Evolutionary conservation across 2,797 vertebrate species (phyloP).

Genomic region (Falco biarmicus): DNA sequence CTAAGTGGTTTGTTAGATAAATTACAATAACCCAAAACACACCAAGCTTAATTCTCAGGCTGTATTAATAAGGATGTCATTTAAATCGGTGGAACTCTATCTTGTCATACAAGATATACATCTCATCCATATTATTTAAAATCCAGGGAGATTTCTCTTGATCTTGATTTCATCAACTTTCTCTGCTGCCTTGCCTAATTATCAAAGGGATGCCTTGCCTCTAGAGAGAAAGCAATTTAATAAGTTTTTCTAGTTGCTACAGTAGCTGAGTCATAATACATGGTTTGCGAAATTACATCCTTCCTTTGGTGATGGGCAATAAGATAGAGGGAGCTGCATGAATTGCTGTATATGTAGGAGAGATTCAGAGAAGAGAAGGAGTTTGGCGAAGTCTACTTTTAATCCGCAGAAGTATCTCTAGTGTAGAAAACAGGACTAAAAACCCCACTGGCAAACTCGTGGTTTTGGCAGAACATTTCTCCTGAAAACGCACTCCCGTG

Average conservation of each 20-base stretch:
- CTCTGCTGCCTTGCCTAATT: not conserved
- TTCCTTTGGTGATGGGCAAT: conserved; percentile 31
- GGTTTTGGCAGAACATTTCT: conserved; percentile 41
- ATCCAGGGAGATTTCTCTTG: not conserved
- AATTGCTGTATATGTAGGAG: not conserved
- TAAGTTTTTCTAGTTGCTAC: conserved; percentile 43
- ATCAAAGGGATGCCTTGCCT: conserved; percentile 16
- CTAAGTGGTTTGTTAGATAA: not conserved
- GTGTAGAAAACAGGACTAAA: not conserved
- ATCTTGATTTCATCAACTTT: conserved; percentile 22
- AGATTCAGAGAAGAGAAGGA: conserved; percentile 11
- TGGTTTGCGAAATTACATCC: conserved; percentile 52
- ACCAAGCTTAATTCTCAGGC: not conserved
- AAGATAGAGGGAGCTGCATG: conserved; percentile 23
- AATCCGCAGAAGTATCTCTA: conserved; percentile 5
- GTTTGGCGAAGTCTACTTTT: conserved; percentile 28
- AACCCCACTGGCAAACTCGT: not conserved
- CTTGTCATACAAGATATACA: not conserved
- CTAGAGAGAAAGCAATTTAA: conserved; percentile 40
- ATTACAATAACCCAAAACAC: not conserved
- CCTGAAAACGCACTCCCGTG: not conserved
- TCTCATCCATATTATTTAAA: not conserved
- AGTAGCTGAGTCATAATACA: conserved; percentile 57
- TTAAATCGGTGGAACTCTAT: not conserved
- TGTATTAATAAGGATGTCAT: not conserved